Evolutionary conservation across 2,888 invertebrate genomes (phyloP), one percentile per base, ranked within the genome.

Genomic region (Biston stratarius): DNA sequence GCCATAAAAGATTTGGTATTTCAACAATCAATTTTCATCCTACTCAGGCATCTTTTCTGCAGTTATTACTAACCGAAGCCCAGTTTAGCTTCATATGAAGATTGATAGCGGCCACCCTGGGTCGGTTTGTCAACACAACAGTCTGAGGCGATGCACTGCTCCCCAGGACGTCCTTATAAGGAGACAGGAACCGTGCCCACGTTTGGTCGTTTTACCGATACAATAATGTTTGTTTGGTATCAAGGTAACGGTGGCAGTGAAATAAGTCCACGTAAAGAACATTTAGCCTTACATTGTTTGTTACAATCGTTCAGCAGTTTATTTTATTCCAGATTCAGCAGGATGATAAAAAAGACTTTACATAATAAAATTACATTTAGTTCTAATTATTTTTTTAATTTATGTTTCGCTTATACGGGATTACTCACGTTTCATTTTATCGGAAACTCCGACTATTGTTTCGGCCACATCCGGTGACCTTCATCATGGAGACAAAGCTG

Each of bases 51-150:
- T 42, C 10, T 77, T 55, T 65, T 80, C 55, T 87, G 84, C 78
- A 24, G 40, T 44, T 84, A 34, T 69, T 89, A 83, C 82, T 3
- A 24, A 57, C 59, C 11, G 58, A 79, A 77, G 77, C 72, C 77
- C 78, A 76, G 76, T 79, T 81, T 83, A 86, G 83, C 82, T 81
- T 75, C 69, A 80, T 86, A 92, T 92, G 88, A 90, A 92, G 92
- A 92, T 92, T 92, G 91, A 92, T 92, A 58, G 85, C 80, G 80
- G 70, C 83, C 87, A 87, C 86, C 87, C 87, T 78, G 85, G 81
- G 85, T 83, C 84, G 85, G 87, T 38, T 88, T 86, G 87, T 87
- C 85, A 84, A 82, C 86, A 85, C 80, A 85, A 86, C 84, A 84
- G 74, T 69, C 67, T 69, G 74, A 74, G 69, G 72, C 81, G 81